Evolutionary conservation across 2,797 vertebrate genomes (phyloP).

Genomic region (Arnoldichthys spilopterus): DNA sequence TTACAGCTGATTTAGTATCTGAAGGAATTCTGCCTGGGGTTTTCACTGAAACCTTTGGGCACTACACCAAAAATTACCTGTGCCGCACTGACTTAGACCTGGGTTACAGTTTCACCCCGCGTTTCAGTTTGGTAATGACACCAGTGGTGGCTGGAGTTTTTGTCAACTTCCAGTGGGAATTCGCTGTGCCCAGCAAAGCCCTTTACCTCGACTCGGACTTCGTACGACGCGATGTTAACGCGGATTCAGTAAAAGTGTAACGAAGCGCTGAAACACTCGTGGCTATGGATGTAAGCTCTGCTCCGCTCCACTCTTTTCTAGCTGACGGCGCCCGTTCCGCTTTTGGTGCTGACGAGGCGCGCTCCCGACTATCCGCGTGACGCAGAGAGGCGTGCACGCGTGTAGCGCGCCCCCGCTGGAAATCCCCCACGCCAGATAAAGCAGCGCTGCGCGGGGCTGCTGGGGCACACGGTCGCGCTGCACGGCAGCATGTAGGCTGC

Average conservation of each 20-base stretch:
- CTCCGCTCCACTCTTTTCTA: not conserved
- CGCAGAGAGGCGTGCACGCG: not conserved
- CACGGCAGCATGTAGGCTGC: slow-evolving; percentile 60
- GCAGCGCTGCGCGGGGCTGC: not conserved
- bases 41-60: too few relatives aligned
- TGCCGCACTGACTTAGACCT: not conserved
- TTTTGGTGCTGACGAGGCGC: slow-evolving; percentile 37
- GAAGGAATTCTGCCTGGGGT: too few relatives aligned
- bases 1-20: too few relatives aligned
- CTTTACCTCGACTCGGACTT: not conserved
- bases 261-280: not conserved
- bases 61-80: too few relatives aligned
- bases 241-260: slow-evolving; percentile 35
- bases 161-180: not conserved
- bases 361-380: slow-evolving; percentile 36
- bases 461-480: not conserved
- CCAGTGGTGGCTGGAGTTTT: not conserved
- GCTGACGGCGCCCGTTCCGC: slow-evolving; percentile 49
- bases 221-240: not conserved
- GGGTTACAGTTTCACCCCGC: not conserved
- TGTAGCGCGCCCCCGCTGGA: not conserved
- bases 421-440: not conserved
- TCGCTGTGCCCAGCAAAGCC: not conserved
- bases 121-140: too few relatives aligned
- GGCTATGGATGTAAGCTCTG: not conserved